These are phyloP conservation scores for Perca fluviatilis DNA, from an alignment of 2,113 vertebrate genomes.

Conservation along the genomic window DNA sequence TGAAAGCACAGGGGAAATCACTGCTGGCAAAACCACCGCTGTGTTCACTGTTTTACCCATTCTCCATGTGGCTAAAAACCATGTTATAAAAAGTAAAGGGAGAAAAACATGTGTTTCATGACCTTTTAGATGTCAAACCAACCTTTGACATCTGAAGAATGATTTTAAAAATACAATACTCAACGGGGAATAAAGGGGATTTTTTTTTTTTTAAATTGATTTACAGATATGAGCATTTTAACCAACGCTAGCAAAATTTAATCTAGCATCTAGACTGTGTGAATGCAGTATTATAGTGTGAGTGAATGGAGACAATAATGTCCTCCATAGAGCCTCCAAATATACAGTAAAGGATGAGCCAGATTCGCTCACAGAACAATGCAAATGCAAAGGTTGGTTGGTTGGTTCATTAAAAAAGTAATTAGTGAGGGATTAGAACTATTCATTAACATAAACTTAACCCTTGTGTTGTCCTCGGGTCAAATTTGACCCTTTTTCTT, in stretches of 20 bases:
- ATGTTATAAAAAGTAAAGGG: constrained; percentile 5
- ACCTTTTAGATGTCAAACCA: constrained; percentile 44
- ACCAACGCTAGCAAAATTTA: background rate
- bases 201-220: background rate
- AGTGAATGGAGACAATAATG: background rate
- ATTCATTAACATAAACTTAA: no score
- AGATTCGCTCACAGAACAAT: background rate
- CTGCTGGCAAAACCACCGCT: constrained; percentile 6
- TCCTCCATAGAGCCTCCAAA: background rate
- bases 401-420: background rate
- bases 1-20: constrained; percentile 62
- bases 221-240: constrained; percentile 11
- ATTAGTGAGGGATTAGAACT: no score
- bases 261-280: background rate
- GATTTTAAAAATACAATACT: background rate
- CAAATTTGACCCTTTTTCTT: no score
- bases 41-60: constrained; percentile 9
- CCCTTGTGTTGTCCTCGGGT: no score
- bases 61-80: constrained; percentile 25
- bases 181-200: background rate
- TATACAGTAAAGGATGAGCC: background rate
- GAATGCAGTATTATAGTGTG: background rate
- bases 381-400: background rate
- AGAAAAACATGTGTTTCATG: constrained; percentile 4
- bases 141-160: constrained; percentile 30